These are phyloP conservation scores for Platygyra sinensis DNA, from an alignment of 64 coral and sea anemone species.

Conservation along the genomic window DNA sequence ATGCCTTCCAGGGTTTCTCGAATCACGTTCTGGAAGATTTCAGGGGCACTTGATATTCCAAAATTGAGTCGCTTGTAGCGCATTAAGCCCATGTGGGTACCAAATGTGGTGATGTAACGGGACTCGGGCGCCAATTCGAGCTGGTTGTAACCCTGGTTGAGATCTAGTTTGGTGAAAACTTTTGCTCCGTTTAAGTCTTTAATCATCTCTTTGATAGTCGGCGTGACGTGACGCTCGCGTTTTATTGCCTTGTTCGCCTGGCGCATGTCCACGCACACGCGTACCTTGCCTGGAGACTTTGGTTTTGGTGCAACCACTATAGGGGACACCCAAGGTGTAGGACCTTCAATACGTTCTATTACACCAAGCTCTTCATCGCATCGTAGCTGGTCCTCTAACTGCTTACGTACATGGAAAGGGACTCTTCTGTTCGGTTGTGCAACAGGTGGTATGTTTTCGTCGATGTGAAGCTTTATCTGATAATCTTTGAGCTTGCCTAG, in stretches of 20 bases:
- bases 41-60: slow-evolving; percentile 45
- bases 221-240: slow-evolving; percentile 33
- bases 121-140: slow-evolving; percentile 36
- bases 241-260: slow-evolving; percentile 47
- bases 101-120: slow-evolving; percentile 62
- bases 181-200: slow-evolving; percentile 48
- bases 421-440: slow-evolving; percentile 44
- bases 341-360: slow-evolving; percentile 46
- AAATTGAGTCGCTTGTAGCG: slow-evolving; percentile 58
- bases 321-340: slow-evolving; percentile 53
- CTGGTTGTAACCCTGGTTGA: slow-evolving; percentile 1
- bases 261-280: slow-evolving; percentile 46
- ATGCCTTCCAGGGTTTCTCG: slow-evolving; percentile 56
- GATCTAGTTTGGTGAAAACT: slow-evolving; percentile 40
- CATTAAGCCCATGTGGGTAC: slow-evolving; percentile 60
- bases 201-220: slow-evolving; percentile 55
- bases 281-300: slow-evolving; percentile 42
- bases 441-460: slow-evolving; percentile 38
- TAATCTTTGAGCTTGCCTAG: slow-evolving; percentile 58
- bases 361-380: slow-evolving; percentile 27
- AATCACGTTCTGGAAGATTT: slow-evolving; percentile 72
- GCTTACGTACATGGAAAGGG: slow-evolving; percentile 45
- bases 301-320: slow-evolving; percentile 54
- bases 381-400: slow-evolving; percentile 54
- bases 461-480: slow-evolving; percentile 34